phyloP scores from a whole-genome alignment of 2,113 vertebrate species.

The Athene cunicularia region DNA sequence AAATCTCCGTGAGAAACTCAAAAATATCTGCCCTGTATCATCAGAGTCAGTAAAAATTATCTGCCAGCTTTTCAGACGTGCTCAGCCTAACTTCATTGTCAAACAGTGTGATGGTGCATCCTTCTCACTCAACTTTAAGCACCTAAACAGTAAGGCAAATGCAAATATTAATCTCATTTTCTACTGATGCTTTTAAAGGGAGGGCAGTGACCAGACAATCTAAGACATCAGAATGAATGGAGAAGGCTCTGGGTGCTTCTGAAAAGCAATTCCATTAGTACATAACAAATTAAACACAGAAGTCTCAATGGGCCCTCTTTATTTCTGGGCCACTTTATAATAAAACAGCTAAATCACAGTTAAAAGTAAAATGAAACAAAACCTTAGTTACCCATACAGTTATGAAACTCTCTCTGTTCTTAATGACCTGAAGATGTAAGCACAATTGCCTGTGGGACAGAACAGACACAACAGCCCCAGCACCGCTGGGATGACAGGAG shows the following conservation, averaged over 20 bases:
- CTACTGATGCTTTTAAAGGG: not conserved
- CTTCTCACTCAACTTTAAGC: not conserved
- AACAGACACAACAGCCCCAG: accelerated
- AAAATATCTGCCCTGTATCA: not conserved
- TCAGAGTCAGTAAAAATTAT: not conserved
- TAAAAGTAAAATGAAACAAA: not conserved
- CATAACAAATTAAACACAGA: not conserved
- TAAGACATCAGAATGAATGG: not conserved
- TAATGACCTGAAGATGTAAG: not conserved
- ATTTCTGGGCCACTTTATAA: not conserved
- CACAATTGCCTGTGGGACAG: not conserved
- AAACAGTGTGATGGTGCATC: not conserved
- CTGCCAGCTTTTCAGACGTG: not conserved
- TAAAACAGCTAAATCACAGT: not conserved
- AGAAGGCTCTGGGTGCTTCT: not conserved
- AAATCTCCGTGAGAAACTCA: not conserved
- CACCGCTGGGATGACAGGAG: not conserved
- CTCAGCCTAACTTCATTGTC: not conserved
- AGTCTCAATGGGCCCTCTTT: not conserved
- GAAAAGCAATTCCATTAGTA: not conserved
- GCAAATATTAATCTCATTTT: not conserved
- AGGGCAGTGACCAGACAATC: not conserved
- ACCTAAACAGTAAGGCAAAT: not conserved
- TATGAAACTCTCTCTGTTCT: not conserved
- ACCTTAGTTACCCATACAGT: not conserved